phyloP scores from a whole-genome alignment of 2,797 vertebrate species.

The Poecilia gillii region DNA sequence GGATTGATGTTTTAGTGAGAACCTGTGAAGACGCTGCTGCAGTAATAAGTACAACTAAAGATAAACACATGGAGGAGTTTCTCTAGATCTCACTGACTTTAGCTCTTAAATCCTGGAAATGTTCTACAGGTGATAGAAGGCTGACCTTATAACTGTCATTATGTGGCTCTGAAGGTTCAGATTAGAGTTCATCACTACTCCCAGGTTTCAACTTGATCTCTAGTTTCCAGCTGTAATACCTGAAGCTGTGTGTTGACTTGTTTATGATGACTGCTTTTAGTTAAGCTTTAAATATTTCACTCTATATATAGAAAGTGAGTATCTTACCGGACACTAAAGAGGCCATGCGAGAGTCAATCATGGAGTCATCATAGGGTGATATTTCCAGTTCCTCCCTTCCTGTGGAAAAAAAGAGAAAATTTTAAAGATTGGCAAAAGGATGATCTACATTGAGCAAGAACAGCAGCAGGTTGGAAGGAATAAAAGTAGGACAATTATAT shows the following conservation, averaged over 20 bases:
- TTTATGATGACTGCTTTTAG: not conserved
- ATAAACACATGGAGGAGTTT: too few species aligned
- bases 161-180: too few species aligned
- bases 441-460: not conserved
- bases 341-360: constrained; percentile 84
- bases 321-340: constrained; percentile 77
- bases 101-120: too few species aligned
- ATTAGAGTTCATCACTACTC: too few species aligned
- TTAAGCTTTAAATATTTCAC: not conserved
- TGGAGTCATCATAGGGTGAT: constrained; percentile 90
- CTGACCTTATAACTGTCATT: too few species aligned
- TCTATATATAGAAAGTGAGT: not conserved
- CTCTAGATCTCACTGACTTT: too few species aligned
- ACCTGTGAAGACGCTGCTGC: too few species aligned
- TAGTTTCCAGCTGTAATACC: not conserved
- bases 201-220: not conserved
- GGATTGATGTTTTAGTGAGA: too few species aligned
- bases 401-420: constrained; percentile 52
- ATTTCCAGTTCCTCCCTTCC: constrained; percentile 87
- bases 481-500: not conserved
- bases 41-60: too few species aligned
- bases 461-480: not conserved
- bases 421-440: constrained; percentile 21
- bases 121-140: too few species aligned
- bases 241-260: not conserved